Base-by-base conservation (phyloP, 2,797 vertebrate genomes). In the Periparus ater region DNA sequence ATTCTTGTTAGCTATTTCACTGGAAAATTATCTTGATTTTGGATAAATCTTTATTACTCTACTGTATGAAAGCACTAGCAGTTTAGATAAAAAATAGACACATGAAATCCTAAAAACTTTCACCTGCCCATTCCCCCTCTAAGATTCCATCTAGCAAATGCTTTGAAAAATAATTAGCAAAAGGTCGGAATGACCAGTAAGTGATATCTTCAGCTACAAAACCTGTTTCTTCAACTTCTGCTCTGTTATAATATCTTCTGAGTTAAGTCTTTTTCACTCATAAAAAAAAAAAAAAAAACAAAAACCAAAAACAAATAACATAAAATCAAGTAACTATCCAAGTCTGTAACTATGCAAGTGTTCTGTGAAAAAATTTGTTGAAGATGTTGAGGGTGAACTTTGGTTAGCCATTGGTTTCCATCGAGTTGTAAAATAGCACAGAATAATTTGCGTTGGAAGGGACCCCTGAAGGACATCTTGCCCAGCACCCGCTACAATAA, bases 401-500 rank as follows among this genome's bases (percentile, higher is more conserved):
- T 50, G 38, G 38, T 40, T 40, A 40, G 38, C 13, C 34, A 23
- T 3, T 61, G 23, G 4, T 38, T 86, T 91, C 6, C 21, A 21
- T 11, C 17, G 12, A 60, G 8, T 6, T 50, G 21, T 76, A 65
- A 89, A 79, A 55, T 32, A 47, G 6, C 30, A 71, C 19, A 81
- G 26, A 84, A 67, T 15, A 50, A 21, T 55, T 34, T 77, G 17
- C 4, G 5, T 54, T 65, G 13, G 60, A 77, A 93, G 4, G 32
- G 10, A 36, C 5, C 15, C 27, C n/a, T 29, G n/a, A 68, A 73
- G 11, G 26, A 38, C 26, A 40, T 15, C 29, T 77, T 36, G 7
- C 65, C n/a, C 1, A 65, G 36, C 1, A 13, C 3, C 17, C 27
- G 2, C 29, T 38, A 26, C 22, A 50, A 15, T 23, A 1, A 50